Conservation (phyloP, 2,888 invertebrate species). For the Tuberolachnus salignus region DNA sequence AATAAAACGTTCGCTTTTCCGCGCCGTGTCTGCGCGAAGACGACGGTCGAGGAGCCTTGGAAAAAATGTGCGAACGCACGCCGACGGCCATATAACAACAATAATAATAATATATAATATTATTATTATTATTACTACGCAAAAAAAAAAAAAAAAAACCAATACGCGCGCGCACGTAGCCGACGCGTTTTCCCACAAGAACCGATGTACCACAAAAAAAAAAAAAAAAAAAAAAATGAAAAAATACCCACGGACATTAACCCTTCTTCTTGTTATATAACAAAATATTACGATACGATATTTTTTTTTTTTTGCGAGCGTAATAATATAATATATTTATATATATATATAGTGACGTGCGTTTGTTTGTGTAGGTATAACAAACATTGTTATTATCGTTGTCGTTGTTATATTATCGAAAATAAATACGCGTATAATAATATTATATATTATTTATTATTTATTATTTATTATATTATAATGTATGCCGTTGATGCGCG, state of each 20-base stretch:
- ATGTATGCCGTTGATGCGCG: background rate
- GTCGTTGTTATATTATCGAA: conserved; percentile 1
- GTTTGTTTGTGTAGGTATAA: background rate
- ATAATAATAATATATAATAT: too few relatives aligned
- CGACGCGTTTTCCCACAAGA: conserved; percentile 45
- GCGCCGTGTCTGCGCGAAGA: too few relatives aligned
- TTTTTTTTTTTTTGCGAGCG: background rate
- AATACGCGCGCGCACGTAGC: background rate
- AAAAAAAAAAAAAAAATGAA: background rate
- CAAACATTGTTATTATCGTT: background rate
- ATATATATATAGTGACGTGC: background rate
- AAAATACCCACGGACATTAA: conserved; percentile 37
- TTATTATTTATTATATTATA: conserved; percentile 18
- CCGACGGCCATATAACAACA: too few relatives aligned
- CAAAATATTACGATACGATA: too few relatives aligned
- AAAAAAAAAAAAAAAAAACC: background rate
- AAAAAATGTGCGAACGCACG: conserved; percentile 7
- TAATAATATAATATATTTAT: too few relatives aligned
- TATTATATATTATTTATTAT: conserved; percentile 14
- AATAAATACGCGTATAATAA: background rate
- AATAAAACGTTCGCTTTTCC: conserved; percentile 28
- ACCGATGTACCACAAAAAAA: background rate
- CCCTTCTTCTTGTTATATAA: background rate
- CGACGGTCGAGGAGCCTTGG: background rate
- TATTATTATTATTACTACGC: too few relatives aligned